These are phyloP conservation scores for Sprattus sprattus DNA, from an alignment of 2,113 vertebrate species.

Conservation along the genomic window DNA sequence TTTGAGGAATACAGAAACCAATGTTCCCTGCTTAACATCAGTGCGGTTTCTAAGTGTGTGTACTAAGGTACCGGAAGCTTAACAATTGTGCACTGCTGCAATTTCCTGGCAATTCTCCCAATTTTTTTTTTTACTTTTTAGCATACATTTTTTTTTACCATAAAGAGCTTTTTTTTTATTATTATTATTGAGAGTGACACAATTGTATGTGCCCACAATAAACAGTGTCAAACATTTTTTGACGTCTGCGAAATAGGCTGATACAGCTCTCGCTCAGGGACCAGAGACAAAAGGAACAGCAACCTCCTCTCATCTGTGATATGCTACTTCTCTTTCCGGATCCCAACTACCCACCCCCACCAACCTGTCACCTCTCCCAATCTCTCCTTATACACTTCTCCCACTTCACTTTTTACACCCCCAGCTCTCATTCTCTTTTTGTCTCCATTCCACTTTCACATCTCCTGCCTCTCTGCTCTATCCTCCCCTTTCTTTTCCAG, in stretches of 20 bases:
- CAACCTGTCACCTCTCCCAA: background rate
- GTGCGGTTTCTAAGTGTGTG: background rate
- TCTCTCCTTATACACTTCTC: background rate
- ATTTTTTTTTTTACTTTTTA: background rate
- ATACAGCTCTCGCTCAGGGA: background rate
- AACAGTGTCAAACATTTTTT: constrained; percentile 10
- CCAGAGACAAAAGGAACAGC: background rate
- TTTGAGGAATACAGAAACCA: background rate
- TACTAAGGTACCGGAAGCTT: background rate
- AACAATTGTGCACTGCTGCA: background rate
- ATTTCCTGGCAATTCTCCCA: background rate
- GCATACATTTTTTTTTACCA: background rate
- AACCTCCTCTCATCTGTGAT: background rate
- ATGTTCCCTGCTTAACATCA: background rate
- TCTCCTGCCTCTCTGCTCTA: background rate
- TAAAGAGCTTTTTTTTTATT: background rate
- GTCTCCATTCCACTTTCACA: background rate
- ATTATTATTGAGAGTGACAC: background rate
- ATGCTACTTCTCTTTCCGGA: background rate
- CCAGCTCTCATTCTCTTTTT: background rate
- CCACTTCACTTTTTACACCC: background rate
- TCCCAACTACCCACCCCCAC: background rate
- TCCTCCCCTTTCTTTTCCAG: background rate
- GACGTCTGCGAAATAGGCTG: background rate
- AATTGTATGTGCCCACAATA: background rate